Evolutionary conservation across 2,797 vertebrate genomes (phyloP).

Genomic region (Falco columbarius): DNA sequence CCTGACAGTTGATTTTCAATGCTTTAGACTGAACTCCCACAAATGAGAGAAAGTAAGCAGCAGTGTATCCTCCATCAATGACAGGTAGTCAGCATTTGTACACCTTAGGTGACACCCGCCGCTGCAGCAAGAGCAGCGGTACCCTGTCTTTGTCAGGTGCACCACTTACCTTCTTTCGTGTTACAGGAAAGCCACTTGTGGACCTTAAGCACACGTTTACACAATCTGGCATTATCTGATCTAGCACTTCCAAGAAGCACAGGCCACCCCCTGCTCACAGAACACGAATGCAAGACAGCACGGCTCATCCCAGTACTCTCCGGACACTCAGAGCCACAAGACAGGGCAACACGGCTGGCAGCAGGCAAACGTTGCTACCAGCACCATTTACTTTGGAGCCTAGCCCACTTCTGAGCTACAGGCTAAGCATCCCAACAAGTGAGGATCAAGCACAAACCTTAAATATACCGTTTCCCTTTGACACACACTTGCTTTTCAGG

Average conservation of each 20-base stretch:
- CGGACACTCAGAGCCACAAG: background rate
- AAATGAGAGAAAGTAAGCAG: background rate
- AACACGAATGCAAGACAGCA: background rate
- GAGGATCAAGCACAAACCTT: background rate
- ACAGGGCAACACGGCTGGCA: background rate
- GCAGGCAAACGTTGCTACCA: background rate
- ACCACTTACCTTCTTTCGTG: constrained; percentile 36
- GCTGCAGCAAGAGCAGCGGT: rapidly evolving
- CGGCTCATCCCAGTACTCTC: background rate
- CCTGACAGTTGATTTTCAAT: background rate
- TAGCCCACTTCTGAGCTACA: background rate
- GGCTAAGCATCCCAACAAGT: background rate
- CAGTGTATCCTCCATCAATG: background rate
- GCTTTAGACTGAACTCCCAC: background rate
- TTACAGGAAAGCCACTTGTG: background rate
- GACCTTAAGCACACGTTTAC: background rate
- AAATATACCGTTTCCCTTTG: background rate
- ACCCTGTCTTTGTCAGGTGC: background rate
- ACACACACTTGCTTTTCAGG: background rate
- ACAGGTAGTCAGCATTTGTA: rapidly evolving
- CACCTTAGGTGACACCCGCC: background rate
- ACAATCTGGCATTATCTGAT: background rate
- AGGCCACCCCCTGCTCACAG: background rate
- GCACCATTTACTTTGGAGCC: background rate
- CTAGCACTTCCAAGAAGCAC: background rate